These are phyloP conservation scores for Phrynocephalus vlangalii DNA, from an alignment of 2,797 vertebrate species.

Conservation along the genomic window DNA sequence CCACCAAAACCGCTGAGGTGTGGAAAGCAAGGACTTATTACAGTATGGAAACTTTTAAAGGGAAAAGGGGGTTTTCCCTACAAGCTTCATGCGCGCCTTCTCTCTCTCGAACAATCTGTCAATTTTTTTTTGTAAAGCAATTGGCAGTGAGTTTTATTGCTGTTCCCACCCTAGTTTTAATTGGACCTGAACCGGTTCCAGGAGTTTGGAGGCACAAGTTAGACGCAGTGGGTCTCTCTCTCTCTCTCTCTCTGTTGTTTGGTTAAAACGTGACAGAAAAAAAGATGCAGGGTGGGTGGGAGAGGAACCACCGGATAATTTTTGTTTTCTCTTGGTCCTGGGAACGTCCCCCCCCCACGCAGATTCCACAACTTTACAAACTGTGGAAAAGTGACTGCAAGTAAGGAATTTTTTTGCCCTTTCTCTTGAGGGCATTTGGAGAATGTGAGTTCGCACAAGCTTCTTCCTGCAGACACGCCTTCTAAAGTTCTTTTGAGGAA, in stretches of 20 bases:
- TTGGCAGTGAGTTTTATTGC: background rate
- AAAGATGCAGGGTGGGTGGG: too few species aligned
- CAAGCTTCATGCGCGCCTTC: too few species aligned
- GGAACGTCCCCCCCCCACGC: background rate
- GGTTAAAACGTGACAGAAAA: background rate
- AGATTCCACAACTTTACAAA: background rate
- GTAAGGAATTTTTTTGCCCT: background rate
- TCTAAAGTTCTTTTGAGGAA: background rate
- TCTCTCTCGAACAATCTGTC: conserved; percentile 13
- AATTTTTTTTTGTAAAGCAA: conserved; percentile 10
- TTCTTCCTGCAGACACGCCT: background rate
- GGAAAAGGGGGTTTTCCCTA: background rate
- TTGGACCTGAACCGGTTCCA: conserved; percentile 25
- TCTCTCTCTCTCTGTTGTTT: background rate
- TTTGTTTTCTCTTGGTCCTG: background rate
- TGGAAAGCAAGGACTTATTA: background rate
- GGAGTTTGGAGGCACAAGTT: background rate
- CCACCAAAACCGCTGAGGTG: background rate
- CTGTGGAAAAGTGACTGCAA: background rate
- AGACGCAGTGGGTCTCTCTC: too few species aligned
- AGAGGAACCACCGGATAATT: background rate
- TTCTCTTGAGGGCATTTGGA: background rate
- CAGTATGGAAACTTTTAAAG: background rate
- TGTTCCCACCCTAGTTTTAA: background rate
- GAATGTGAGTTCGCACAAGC: background rate